phyloP scores from a whole-genome alignment of 2,888 invertebrate species.

The Drosophila vallismaia region DNA sequence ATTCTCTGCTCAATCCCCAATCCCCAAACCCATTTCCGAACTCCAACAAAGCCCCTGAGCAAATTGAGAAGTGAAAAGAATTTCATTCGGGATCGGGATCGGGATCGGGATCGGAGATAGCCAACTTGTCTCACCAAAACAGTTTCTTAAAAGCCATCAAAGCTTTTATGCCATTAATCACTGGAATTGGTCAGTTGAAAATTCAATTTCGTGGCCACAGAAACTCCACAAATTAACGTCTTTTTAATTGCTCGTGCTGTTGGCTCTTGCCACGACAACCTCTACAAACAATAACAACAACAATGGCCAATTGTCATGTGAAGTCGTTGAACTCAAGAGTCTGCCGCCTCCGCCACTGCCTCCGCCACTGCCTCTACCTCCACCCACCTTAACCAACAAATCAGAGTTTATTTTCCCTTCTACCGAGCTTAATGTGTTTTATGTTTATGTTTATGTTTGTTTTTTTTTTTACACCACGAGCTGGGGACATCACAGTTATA shows the following conservation, averaged over 20 bases:
- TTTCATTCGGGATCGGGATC: conserved; percentile 35
- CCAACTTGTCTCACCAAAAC: conserved; percentile 4
- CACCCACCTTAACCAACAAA: conserved; percentile 5
- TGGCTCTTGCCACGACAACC: conserved; percentile 29
- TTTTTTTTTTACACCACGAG: conserved; percentile 6
- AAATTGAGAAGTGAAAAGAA: conserved; percentile 5
- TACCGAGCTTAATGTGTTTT: conserved; percentile 9
- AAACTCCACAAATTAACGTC: conserved; percentile 72
- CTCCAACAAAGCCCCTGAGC: neutral
- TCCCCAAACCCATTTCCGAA: neutral
- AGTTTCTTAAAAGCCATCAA: conserved; percentile 1
- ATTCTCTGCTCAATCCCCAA: neutral
- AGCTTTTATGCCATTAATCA: conserved; percentile 58
- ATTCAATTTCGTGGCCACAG: conserved; percentile 62
- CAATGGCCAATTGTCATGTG: conserved; percentile 42
- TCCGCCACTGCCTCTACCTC: neutral
- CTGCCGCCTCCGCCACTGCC: neutral
- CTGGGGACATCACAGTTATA: conserved; percentile 24
- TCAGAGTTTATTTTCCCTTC: conserved; percentile 23
- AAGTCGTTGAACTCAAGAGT: conserved; percentile 64
- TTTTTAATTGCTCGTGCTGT: conserved; percentile 63
- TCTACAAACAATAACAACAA: conserved; percentile 34
- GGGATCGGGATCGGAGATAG: conserved; percentile 22
- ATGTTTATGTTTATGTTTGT: no score
- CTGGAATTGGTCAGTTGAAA: conserved; percentile 56